These are phyloP conservation scores for Heterodera filipjevi DNA, from an alignment of 2,888 invertebrate species.

Conservation along the genomic window DNA sequence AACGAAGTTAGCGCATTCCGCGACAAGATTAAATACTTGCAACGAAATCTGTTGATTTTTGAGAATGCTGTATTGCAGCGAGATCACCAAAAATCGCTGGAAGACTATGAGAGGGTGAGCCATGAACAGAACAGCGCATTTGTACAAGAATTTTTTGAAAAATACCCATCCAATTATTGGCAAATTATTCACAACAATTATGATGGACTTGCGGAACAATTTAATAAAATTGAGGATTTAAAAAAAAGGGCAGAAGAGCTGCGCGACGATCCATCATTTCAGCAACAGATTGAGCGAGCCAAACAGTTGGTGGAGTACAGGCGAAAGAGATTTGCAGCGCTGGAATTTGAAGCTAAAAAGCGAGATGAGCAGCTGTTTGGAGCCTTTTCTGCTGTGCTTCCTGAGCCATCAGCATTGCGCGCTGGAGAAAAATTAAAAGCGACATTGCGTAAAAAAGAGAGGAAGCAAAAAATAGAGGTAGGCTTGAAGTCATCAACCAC, in stretches of 20 bases:
- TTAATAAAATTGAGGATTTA: background rate
- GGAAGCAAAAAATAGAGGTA: no score
- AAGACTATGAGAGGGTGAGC: background rate
- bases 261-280: background rate
- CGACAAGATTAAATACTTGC: background rate
- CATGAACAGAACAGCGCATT: background rate
- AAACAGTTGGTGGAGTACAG: background rate
- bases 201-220: background rate
- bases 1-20: background rate
- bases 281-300: background rate
- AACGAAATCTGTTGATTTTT: background rate
- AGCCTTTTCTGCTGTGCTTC: no score
- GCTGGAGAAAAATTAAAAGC: background rate
- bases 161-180: background rate
- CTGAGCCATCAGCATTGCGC: no score
- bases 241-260: background rate
- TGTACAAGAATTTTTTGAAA: background rate
- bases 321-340: background rate
- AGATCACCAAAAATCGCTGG: background rate
- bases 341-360: background rate
- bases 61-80: background rate
- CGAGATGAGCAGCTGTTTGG: background rate
- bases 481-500: no score
- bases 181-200: slow-evolving; percentile 9
- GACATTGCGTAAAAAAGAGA: no score